A percentile compares a stretch with the other conserved stretches of the same genome.
These are phyloP conservation scores for Lathronympha strigana DNA, from an alignment of 2,888 invertebrate species.

Conservation along the genomic window DNA sequence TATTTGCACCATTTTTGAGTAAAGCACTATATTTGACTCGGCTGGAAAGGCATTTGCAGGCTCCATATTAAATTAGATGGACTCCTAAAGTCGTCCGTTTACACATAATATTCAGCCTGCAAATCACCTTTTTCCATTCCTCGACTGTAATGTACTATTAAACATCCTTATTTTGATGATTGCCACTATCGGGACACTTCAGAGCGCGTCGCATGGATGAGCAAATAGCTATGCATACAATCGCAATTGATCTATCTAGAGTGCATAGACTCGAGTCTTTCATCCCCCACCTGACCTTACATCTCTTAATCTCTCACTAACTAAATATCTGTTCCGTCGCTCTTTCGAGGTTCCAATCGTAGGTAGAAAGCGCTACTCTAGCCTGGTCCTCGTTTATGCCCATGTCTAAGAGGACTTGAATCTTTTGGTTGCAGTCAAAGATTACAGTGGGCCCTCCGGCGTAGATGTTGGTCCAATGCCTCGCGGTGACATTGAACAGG, in stretches of 20 bases:
- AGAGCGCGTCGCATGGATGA: neutral
- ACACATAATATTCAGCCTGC: too few relatives aligned
- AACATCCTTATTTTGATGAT: neutral
- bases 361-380: slow-evolving; percentile 94
- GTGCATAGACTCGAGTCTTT: slow-evolving; percentile 8
- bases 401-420: slow-evolving; percentile 95
- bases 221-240: slow-evolving; percentile 8
- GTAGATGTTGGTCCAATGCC: slow-evolving; percentile 98
- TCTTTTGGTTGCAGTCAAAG: slow-evolving; percentile 93
- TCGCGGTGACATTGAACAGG: slow-evolving; percentile 95
- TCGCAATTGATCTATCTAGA: neutral
- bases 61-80: too few relatives aligned
- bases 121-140: too few relatives aligned
- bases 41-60: too few relatives aligned
- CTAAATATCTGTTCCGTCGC: slow-evolving; percentile 90
- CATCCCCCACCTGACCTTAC: slow-evolving; percentile 25
- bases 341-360: slow-evolving; percentile 96
- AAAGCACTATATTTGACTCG: too few relatives aligned
- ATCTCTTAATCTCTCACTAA: slow-evolving; percentile 51
- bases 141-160: too few relatives aligned
- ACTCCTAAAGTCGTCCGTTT: too few relatives aligned
- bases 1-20: too few relatives aligned
- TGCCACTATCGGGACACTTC: neutral
- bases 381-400: slow-evolving; percentile 96
- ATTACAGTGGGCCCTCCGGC: slow-evolving; percentile 88